phyloP scores from a whole-genome alignment of 2,113 vertebrate species.

The Tamias sibiricus region DNA sequence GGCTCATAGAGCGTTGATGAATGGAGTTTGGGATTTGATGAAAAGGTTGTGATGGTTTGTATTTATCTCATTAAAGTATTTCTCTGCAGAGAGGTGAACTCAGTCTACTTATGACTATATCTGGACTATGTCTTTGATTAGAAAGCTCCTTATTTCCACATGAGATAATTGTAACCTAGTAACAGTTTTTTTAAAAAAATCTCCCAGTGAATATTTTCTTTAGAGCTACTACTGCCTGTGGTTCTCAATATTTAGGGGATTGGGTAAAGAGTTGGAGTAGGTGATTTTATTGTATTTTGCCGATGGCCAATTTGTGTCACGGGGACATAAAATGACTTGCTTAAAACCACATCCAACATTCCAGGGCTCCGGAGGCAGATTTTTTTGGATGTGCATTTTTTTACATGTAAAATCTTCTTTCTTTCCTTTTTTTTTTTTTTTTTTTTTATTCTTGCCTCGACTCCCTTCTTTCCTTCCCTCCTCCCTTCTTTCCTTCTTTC shows the following conservation, averaged over 20 bases:
- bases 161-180: neutral
- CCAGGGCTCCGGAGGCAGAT: neutral
- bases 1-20: neutral
- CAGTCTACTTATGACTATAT: neutral
- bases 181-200: neutral
- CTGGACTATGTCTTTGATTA: neutral
- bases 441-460: accelerated
- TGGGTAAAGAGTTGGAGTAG: neutral
- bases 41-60: neutral
- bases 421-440: accelerated
- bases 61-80: neutral
- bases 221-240: neutral
- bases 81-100: too few relatives aligned
- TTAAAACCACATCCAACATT: slow-evolving; percentile 21
- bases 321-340: slow-evolving; percentile 17
- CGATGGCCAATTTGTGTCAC: slow-evolving; percentile 35
- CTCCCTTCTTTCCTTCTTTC: accelerated
- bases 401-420: neutral
- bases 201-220: neutral
- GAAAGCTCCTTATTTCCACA: neutral
- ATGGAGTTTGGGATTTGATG: neutral
- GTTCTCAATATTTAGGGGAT: neutral
- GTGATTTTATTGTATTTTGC: slow-evolving; percentile 56
- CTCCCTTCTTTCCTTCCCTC: accelerated
- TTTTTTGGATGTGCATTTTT: neutral